phyloP scores from a whole-genome alignment of 2,888 invertebrate genomes.

The Beris morrisii region DNA sequence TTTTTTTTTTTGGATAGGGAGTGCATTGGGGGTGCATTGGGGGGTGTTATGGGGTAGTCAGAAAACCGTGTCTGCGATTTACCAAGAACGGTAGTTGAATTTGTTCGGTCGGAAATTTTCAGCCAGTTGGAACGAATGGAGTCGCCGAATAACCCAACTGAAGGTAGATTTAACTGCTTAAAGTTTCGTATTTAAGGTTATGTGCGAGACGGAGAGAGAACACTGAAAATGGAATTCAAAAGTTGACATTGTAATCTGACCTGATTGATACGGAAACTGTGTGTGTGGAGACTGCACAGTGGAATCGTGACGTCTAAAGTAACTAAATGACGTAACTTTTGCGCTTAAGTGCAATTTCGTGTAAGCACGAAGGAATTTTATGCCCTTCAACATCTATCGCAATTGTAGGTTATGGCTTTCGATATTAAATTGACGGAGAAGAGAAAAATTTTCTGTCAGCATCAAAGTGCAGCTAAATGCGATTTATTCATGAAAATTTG shows the following conservation, averaged over 20 bases:
- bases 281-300: conserved; percentile 15
- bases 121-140: conserved; percentile 26
- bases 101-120: conserved; percentile 23
- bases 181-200: conserved; percentile 16
- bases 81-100: conserved; percentile 4
- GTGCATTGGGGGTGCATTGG: too few relatives aligned
- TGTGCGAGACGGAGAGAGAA: conserved; percentile 1
- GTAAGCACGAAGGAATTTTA: conserved; percentile 22
- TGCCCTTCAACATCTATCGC: conserved; percentile 4
- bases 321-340: conserved; percentile 25
- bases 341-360: conserved; percentile 25
- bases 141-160: conserved; percentile 3
- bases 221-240: background rate
- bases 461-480: too few relatives aligned
- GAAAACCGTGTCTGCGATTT: too few relatives aligned
- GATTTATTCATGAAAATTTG: too few relatives aligned
- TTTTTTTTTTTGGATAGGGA: too few relatives aligned
- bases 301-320: conserved; percentile 5
- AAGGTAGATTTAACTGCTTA: conserved; percentile 4
- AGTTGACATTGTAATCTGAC: conserved; percentile 32
- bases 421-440: too few relatives aligned
- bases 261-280: conserved; percentile 31
- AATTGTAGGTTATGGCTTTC: too few relatives aligned
- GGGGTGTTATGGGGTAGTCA: too few relatives aligned
- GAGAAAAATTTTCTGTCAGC: too few relatives aligned